Base-by-base conservation (phyloP, 2,113 vertebrate species). In the Nestor notabilis region DNA sequence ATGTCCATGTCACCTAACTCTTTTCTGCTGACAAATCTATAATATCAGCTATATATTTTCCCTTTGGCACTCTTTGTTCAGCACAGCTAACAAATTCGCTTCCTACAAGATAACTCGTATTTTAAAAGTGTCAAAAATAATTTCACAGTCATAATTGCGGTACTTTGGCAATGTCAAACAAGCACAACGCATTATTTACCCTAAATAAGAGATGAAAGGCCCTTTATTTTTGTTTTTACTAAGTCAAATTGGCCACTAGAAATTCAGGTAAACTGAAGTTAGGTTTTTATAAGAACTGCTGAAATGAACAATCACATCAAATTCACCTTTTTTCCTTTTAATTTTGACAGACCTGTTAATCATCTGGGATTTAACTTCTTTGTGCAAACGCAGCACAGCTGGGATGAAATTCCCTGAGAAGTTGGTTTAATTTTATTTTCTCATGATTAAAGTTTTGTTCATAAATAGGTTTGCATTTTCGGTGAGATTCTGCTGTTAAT, bases 81-180 rank as follows among this genome's bases (percentile, higher is more conserved):
- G 4, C 43, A 75, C n/a, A 60, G 31, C 41, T 76, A 83, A 88
- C 87, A 97, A 95, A 95, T 92, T 69, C 18, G 65, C 27, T 89
- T 95, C 33, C 33, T 47, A 39, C 61, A 76, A 79, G 39, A 85
- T 82, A 65, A 79, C 41, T 92, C 56, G 72, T 89, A 60, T 85
- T 91, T 96, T 95, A 17, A 81, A 95, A 93, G 70, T 95, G 94
- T 95, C 96, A 97, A 83, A 92, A 93, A 86, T 89, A 82, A 95
- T 95, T 97, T 94, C 70, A 83, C 80, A 78, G 83, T 89, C 39
- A 39, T 94, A 94, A 97, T 95, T 87, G 92, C 33, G 52, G 61
- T 76, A 68, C 46, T 94, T 95, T 82, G 55, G 65, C 69, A 89
- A 72, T 84, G 76, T 89, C 94, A 95, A 66, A 91, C 53, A 80